These are phyloP conservation scores for Apotomis capreana DNA, from an alignment of 2,888 invertebrate genomes.

Conservation along the genomic window DNA sequence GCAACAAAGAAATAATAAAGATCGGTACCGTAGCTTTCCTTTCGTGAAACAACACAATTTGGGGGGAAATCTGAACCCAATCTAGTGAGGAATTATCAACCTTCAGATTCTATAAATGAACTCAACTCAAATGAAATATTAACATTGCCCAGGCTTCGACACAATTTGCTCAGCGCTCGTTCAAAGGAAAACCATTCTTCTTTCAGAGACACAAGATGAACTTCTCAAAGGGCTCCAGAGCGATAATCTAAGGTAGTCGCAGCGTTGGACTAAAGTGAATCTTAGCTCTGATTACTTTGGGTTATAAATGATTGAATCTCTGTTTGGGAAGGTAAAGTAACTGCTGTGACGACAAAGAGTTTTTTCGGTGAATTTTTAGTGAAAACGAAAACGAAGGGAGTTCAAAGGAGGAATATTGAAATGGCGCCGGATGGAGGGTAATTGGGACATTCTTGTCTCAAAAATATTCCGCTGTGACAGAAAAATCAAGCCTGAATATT, in stretches of 20 bases:
- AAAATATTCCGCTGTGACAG: conserved; percentile 21
- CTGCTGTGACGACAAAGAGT: conserved; percentile 25
- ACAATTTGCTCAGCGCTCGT: background rate
- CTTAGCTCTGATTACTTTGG: background rate
- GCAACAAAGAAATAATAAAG: background rate
- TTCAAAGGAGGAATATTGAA: conserved; percentile 21
- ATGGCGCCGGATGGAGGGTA: conserved; percentile 14
- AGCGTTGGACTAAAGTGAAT: background rate
- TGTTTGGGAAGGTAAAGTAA: background rate
- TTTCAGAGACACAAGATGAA: background rate
- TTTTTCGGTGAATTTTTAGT: conserved; percentile 28
- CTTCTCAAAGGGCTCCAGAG: background rate
- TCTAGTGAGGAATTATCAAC: conserved; percentile 32
- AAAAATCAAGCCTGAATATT: conserved; percentile 12
- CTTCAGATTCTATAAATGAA: conserved; percentile 36
- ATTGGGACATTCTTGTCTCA: conserved; percentile 23
- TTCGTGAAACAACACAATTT: conserved; percentile 11
- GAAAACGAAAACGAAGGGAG: conserved; percentile 23
- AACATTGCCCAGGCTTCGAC: conserved; percentile 17
- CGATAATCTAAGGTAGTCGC: conserved; percentile 1
- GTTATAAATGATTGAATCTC: background rate
- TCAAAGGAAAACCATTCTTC: conserved; percentile 7
- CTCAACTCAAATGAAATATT: conserved; percentile 29
- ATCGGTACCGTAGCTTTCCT: background rate
- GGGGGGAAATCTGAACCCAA: conserved; percentile 14